Conservation (phyloP, 2,113 vertebrate genomes). For the Thunnus thynnus region DNA sequence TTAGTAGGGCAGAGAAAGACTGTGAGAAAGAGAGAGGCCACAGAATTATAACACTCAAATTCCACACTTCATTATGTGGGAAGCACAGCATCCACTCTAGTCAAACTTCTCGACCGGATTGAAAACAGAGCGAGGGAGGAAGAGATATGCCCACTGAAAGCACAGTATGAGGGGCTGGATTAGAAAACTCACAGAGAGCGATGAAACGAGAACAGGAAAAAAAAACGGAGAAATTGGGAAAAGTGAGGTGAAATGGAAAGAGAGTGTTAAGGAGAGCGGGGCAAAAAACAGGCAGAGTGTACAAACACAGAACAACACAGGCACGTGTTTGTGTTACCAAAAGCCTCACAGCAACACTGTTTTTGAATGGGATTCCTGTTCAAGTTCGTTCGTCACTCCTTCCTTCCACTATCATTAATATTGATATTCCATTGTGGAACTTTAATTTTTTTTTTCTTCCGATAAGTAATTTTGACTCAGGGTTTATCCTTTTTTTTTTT, state of each 20-base stretch:
- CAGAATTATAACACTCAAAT: background rate
- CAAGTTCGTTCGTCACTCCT: slow-evolving; percentile 54
- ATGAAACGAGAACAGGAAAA: background rate
- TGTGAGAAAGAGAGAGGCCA: background rate
- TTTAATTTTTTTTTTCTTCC: slow-evolving; percentile 48
- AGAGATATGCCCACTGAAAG: background rate
- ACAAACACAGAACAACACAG: slow-evolving; percentile 27
- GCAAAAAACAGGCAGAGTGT: slow-evolving; percentile 22
- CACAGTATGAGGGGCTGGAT: background rate
- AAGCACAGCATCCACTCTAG: slow-evolving; percentile 4
- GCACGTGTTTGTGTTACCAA: slow-evolving; percentile 41
- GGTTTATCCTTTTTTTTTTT: slow-evolving; percentile 15
- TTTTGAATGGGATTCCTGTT: slow-evolving; percentile 63
- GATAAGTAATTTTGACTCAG: slow-evolving; percentile 36
- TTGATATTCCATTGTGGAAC: slow-evolving; percentile 52
- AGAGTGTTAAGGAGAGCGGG: slow-evolving; percentile 20
- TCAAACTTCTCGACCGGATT: background rate
- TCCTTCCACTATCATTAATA: slow-evolving; percentile 65
- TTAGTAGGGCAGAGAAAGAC: background rate
- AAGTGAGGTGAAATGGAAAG: slow-evolving; percentile 49
- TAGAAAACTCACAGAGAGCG: background rate
- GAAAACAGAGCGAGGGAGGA: background rate
- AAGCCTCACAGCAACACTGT: slow-evolving; percentile 24
- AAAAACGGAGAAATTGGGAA: background rate
- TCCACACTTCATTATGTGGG: background rate